Evolutionary conservation across 2,888 invertebrate genomes (phyloP).

Genomic region (Thymelicus sylvestris): DNA sequence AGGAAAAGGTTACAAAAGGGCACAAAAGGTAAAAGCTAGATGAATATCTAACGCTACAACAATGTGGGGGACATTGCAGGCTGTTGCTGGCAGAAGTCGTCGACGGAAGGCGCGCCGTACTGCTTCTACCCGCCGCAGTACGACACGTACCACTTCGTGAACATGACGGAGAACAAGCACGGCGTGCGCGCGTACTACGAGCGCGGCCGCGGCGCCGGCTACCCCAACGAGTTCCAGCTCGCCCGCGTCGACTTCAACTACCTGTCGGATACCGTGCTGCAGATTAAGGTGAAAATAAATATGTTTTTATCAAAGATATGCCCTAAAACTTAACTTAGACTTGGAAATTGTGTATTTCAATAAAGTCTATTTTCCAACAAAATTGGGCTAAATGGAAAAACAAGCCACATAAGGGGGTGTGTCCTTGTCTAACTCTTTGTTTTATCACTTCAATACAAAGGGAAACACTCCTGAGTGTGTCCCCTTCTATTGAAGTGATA

Average conservation of each 20-base stretch:
- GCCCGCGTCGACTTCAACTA: slow-evolving; percentile 86
- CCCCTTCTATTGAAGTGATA: slow-evolving; percentile 2
- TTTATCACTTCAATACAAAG: not conserved
- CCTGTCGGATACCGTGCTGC: slow-evolving; percentile 86
- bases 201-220: slow-evolving; percentile 83
- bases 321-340: no score
- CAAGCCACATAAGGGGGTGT: no score
- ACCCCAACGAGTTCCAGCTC: slow-evolving; percentile 86
- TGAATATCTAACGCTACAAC: no score
- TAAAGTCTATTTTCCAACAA: no score
- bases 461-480: not conserved
- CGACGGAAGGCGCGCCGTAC: slow-evolving; percentile 85
- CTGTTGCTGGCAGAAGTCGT: slow-evolving; percentile 87
- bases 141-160: slow-evolving; percentile 86
- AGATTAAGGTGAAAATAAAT: slow-evolving; percentile 84
- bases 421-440: no score
- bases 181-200: slow-evolving; percentile 85
- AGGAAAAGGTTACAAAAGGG: no score
- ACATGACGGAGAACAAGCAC: slow-evolving; percentile 85
- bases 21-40: no score
- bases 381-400: no score
- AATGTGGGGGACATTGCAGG: no score
- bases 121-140: slow-evolving; percentile 90
- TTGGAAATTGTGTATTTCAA: no score
- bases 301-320: no score